A percentile compares a stretch with the other conserved stretches of the same genome.
Conservation (phyloP, 2,797 vertebrate species). For the Lacerta viridis region DNA sequence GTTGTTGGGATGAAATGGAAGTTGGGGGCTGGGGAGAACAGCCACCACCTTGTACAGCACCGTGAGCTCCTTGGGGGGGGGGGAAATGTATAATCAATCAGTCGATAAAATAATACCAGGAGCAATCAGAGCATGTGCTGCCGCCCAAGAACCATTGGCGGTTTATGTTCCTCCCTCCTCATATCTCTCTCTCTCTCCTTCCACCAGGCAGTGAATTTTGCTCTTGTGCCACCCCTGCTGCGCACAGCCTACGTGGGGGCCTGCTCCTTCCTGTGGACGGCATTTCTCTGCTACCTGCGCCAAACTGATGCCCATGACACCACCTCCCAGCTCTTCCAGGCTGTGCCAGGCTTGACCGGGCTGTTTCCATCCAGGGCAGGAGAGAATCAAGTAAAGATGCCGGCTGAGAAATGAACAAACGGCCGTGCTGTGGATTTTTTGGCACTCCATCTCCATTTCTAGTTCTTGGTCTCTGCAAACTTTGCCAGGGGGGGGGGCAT, state of each 20-base stretch:
- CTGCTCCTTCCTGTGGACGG: constrained; percentile 29
- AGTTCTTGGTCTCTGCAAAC: neutral
- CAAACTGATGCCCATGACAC: neutral
- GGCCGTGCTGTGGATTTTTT: too few species aligned
- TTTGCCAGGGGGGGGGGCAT: too few species aligned
- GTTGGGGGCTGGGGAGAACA: neutral
- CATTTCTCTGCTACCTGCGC: constrained; percentile 35
- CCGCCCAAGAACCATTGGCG: neutral
- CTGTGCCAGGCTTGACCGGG: neutral
- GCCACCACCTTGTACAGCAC: neutral
- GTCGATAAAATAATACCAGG: neutral
- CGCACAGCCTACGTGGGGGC: constrained; percentile 22
- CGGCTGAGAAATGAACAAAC: neutral
- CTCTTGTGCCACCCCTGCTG: constrained; percentile 10
- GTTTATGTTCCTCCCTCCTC: neutral
- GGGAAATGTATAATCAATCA: neutral
- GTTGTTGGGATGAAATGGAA: neutral
- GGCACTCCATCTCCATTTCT: too few species aligned
- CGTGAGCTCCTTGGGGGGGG: neutral
- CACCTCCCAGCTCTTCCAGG: constrained; percentile 7
- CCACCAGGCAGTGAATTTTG: constrained; percentile 27
- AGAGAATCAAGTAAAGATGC: neutral
- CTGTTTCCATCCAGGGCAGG: neutral
- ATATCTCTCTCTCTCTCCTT: neutral
- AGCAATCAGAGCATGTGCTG: neutral